Evolutionary conservation across 92 coral and sea anemone species (phyloP).

Genomic region (Paragorgia papillata): DNA sequence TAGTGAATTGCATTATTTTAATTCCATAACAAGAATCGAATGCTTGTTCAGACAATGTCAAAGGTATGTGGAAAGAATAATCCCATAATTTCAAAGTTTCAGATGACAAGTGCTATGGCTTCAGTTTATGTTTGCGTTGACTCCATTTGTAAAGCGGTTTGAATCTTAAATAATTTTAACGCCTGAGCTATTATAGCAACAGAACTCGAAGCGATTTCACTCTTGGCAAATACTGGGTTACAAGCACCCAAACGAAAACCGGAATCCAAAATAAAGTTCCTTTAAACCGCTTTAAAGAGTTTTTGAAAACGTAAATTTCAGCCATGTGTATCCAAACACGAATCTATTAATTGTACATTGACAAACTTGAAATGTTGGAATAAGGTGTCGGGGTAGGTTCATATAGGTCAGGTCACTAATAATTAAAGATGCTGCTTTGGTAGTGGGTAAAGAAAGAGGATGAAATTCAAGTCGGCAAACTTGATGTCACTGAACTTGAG

Average conservation of each 20-base stretch:
- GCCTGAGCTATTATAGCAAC: too few relatives aligned
- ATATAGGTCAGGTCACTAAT: conserved; percentile 34
- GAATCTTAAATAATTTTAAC: too few relatives aligned
- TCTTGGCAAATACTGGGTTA: too few relatives aligned
- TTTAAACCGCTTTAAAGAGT: too few relatives aligned
- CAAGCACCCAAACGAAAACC: too few relatives aligned
- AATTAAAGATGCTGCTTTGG: conserved; percentile 36
- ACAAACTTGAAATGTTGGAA: conserved; percentile 45
- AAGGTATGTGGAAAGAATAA: neutral
- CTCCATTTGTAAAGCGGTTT: too few relatives aligned
- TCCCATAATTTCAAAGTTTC: neutral
- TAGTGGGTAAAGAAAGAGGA: conserved; percentile 19
- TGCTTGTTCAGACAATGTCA: neutral
- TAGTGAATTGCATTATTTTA: too few relatives aligned
- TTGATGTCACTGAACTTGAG: conserved; percentile 13
- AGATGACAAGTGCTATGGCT: neutral
- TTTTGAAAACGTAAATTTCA: neutral
- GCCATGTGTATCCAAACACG: neutral
- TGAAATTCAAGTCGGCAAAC: conserved; percentile 7
- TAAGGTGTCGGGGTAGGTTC: conserved; percentile 3
- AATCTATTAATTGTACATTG: neutral
- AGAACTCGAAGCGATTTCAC: too few relatives aligned
- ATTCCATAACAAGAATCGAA: too few relatives aligned
- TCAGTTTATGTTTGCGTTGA: neutral
- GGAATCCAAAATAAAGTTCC: too few relatives aligned